Evolutionary conservation across 30 jellyfish, hydroid and myxozoan species (phyloP), one percentile per base, ranked within the genome.

Genomic region (Mastigias papua): DNA sequence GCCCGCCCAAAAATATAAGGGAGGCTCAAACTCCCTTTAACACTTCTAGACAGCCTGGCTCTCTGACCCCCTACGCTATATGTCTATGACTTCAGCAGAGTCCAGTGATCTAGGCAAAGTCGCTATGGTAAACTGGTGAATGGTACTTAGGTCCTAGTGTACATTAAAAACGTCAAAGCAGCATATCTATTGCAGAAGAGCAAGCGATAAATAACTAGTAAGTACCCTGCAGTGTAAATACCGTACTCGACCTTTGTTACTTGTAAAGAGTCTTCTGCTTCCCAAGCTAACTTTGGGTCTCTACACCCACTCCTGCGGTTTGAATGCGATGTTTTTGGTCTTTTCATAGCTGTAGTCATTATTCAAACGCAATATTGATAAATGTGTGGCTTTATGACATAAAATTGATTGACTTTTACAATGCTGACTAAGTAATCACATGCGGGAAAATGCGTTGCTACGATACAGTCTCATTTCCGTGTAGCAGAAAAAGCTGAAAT

Each of bases 281-380:
- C 88, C 90, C 90, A 79, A 62, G 90, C 51, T 34, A 63, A 32
- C 2, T 23, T 16, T 35, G 91, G 79, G 64, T 67, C 34, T 16
- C 19, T 31, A 80, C 57, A 10, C 35, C 79, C 71, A 48, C 81
- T 17, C 3, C 74, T 63, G 33, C 82, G 58, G n/a, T 4, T 2
- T 5, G 35, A 65, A 42, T 48, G 69, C 32, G 82, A 5, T 20
- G 91, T 62, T 13, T 61, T 50, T 21, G 91, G 82, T 68, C 91
- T 64, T 80, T 77, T 80, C 23, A 42, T 80, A n/a, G n/a, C 48
- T n/a, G 74, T 26, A 78, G 73, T 80, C 91, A 80, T 80, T 1
- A 80, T 80, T n/a, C 7, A 1, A 57, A 57, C 16, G 3, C n/a
- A 2, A 27, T 15, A 72, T 20, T 72, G 21, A 72, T 72, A 34